phyloP scores from a whole-genome alignment of 92 coral and sea anemone species.

The Ricordea florida region DNA sequence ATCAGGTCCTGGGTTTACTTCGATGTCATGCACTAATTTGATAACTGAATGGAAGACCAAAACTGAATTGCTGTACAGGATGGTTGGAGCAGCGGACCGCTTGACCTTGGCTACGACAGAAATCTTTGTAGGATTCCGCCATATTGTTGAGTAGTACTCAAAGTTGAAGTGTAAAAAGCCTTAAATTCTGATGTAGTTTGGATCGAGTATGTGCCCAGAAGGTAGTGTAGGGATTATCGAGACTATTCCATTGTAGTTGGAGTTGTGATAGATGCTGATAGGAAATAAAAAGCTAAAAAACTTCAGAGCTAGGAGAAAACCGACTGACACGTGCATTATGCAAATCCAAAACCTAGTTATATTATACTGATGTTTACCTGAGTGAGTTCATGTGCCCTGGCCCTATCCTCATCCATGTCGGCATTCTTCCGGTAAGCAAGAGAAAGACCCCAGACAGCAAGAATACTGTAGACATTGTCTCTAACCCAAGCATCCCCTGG shows the following conservation, averaged over 20 bases:
- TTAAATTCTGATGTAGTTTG: neutral
- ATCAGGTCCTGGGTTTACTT: constrained; percentile 39
- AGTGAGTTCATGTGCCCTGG: constrained; percentile 92
- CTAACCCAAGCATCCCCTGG: constrained; percentile 97
- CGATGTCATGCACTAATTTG: constrained; percentile 21
- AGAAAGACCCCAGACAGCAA: constrained; percentile 98
- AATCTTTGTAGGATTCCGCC: constrained; percentile 10
- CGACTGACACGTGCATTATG: constrained; percentile 25
- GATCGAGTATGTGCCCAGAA: neutral
- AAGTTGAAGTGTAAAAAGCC: constrained; percentile 3
- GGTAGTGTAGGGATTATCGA: neutral
- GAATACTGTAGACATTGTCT: constrained; percentile 93
- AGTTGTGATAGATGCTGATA: constrained; percentile 10
- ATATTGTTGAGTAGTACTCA: constrained; percentile 13
- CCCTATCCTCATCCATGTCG: constrained; percentile 96
- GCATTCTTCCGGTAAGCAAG: constrained; percentile 95
- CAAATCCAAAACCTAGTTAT: too few species aligned
- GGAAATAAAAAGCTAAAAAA: constrained; percentile 13
- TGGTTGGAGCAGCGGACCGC: constrained; percentile 1
- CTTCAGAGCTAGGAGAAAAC: neutral
- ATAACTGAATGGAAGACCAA: neutral
- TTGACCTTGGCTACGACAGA: constrained; percentile 9
- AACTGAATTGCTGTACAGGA: constrained; percentile 35
- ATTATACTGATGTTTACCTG: constrained; percentile 58
- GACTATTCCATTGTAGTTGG: constrained; percentile 1